Percentiles rank a stretch among this genome's conserved stretches.
These are phyloP conservation scores for Dipus sagitta DNA, from an alignment of 2,797 vertebrate species.

Conservation along the genomic window DNA sequence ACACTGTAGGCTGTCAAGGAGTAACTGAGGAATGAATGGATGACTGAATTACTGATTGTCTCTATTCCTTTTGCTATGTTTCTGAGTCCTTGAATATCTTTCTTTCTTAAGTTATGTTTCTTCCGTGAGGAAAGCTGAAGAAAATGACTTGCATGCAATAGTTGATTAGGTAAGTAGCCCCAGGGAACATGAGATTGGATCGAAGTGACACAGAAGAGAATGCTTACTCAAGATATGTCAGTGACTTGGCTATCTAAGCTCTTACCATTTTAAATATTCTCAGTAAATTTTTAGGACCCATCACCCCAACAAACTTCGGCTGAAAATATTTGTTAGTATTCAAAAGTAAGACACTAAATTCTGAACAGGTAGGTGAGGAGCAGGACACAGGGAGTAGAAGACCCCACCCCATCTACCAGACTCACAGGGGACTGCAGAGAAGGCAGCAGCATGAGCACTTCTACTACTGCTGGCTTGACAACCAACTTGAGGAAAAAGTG, in stretches of 20 bases:
- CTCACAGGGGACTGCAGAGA: too few relatives aligned
- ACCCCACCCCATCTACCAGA: too few relatives aligned
- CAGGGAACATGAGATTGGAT: background rate
- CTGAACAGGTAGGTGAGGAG: too few relatives aligned
- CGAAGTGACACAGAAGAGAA: background rate
- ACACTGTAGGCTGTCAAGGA: background rate
- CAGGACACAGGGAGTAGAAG: too few relatives aligned
- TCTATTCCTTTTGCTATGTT: background rate
- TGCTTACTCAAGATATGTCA: background rate
- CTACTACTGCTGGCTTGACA: too few relatives aligned
- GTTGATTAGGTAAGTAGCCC: background rate
- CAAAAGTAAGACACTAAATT: conserved; percentile 18
- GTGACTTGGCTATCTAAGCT: background rate
- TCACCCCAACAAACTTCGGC: background rate
- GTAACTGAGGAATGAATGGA: background rate
- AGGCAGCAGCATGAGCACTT: too few relatives aligned
- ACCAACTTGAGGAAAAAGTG: too few relatives aligned
- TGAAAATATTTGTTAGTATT: background rate
- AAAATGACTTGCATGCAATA: background rate
- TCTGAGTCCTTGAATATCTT: background rate
- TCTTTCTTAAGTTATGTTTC: background rate
- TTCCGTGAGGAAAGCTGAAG: background rate
- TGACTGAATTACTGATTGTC: background rate
- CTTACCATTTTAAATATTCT: background rate
- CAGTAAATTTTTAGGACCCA: background rate